phyloP scores from a whole-genome alignment of 92 coral and sea anemone genomes.

The Siderastrea siderea region DNA sequence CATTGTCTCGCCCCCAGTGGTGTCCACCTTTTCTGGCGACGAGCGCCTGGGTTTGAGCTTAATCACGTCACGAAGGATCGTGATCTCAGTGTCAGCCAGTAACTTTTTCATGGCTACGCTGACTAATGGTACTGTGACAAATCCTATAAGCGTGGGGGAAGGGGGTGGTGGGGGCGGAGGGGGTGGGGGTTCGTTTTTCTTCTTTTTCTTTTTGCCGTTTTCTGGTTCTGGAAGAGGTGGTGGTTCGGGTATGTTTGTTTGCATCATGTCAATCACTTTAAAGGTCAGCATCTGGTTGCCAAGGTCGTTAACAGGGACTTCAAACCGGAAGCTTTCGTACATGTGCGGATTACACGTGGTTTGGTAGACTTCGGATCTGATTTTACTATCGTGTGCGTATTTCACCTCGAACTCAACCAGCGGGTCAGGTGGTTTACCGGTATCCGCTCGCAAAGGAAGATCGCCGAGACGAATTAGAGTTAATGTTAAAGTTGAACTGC shows the following conservation, averaged over 20 bases:
- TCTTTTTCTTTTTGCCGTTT: conserved; percentile 45
- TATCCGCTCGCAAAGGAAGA: conserved; percentile 85
- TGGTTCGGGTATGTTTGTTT: conserved; percentile 77
- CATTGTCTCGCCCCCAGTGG: conserved; percentile 71
- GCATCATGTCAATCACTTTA: conserved; percentile 91
- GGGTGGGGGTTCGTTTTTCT: conserved; percentile 55
- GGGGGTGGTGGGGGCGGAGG: conserved; percentile 79
- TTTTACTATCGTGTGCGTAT: conserved; percentile 87
- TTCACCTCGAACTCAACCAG: conserved; percentile 86
- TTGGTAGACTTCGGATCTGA: conserved; percentile 88
- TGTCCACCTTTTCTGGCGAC: conserved; percentile 62
- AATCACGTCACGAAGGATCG: conserved; percentile 87
- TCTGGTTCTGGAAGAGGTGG: conserved; percentile 69
- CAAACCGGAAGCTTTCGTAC: conserved; percentile 97
- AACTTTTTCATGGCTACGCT: conserved; percentile 93
- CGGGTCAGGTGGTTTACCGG: conserved; percentile 88
- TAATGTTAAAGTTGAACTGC: conserved; percentile 87
- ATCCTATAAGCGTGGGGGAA: conserved; percentile 83
- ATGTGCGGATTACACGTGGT: conserved; percentile 88
- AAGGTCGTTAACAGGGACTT: conserved; percentile 93
- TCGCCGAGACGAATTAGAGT: conserved; percentile 91
- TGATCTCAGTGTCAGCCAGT: conserved; percentile 93
- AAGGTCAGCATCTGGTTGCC: conserved; percentile 93
- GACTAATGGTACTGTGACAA: conserved; percentile 86
- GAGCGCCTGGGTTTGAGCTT: conserved; percentile 80